A percentile compares a stretch with the other conserved stretches of the same genome.
Evolutionary conservation across 2,113 vertebrate genomes (phyloP).

Genomic region (Equus quagga): DNA sequence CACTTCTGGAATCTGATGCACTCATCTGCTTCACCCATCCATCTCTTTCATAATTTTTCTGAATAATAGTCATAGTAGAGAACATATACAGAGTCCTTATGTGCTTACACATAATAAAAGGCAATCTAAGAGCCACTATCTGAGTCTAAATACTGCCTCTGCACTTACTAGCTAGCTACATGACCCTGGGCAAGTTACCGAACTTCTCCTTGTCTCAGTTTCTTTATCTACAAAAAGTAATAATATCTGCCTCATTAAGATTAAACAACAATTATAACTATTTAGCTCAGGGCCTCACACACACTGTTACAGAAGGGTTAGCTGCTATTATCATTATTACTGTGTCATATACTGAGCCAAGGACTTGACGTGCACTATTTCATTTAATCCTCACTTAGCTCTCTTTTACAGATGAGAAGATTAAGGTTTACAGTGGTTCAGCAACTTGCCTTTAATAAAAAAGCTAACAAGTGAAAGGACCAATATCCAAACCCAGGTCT

Average conservation of each 20-base stretch:
- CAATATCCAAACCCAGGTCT: not conserved
- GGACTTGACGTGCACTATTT: not conserved
- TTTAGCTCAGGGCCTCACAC: not conserved
- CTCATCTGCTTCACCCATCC: not conserved
- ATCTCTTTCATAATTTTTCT: not conserved
- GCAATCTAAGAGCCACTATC: not conserved
- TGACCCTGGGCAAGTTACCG: not conserved
- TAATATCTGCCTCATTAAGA: not conserved
- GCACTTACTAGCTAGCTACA: not conserved
- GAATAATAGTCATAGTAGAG: not conserved
- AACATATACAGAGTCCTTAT: not conserved
- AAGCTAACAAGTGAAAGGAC: not conserved
- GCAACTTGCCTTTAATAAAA: conserved; percentile 19
- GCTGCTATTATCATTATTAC: not conserved
- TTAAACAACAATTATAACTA: not conserved
- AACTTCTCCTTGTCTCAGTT: not conserved
- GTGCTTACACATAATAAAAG: not conserved
- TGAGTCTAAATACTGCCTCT: not conserved
- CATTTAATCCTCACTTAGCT: not conserved
- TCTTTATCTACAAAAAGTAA: not conserved
- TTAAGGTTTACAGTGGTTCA: not conserved
- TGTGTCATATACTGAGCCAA: not conserved
- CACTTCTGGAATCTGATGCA: not conserved
- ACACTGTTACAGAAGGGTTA: not conserved
- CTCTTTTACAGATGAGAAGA: not conserved